These are phyloP conservation scores for Plodia interpunctella DNA, from an alignment of 1,140 invertebrate species.

Conservation along the genomic window DNA sequence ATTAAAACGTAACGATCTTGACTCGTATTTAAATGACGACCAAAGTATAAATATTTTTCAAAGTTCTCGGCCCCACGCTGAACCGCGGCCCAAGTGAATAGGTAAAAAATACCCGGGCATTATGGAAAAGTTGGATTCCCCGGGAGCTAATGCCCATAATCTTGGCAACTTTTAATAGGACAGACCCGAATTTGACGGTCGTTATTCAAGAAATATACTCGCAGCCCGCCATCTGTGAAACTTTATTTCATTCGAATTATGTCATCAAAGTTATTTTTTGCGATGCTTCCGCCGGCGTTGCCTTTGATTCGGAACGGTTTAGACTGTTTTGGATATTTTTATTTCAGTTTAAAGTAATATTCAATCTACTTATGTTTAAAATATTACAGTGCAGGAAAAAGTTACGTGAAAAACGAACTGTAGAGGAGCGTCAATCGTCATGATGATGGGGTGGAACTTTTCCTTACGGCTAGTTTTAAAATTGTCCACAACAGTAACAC, in stretches of 20 bases:
- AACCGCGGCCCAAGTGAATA: conserved; percentile 19
- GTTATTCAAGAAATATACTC: conserved; percentile 64
- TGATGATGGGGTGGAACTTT: too few relatives aligned
- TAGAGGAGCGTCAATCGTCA: too few relatives aligned
- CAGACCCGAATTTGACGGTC: conserved; percentile 61
- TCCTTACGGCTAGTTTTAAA: too few relatives aligned
- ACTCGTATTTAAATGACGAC: neutral
- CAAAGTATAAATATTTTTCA: neutral
- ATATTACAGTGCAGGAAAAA: too few relatives aligned
- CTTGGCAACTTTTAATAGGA: conserved; percentile 72
- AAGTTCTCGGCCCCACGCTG: neutral
- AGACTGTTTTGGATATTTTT: neutral
- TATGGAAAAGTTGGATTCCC: conserved; percentile 58
- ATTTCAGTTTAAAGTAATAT: too few relatives aligned
- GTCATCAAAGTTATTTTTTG: conserved; percentile 25
- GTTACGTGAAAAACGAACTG: too few relatives aligned
- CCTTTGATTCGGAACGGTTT: neutral
- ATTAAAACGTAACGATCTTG: too few relatives aligned
- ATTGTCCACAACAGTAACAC: too few relatives aligned
- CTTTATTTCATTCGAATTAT: conserved; percentile 55
- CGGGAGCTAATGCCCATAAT: conserved; percentile 66
- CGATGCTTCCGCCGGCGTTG: neutral
- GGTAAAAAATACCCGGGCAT: conserved; percentile 30
- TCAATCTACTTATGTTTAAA: too few relatives aligned
- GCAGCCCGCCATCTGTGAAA: conserved; percentile 31